Conservation (phyloP, 2,888 invertebrate genomes). For the Ophion slaviceki region DNA sequence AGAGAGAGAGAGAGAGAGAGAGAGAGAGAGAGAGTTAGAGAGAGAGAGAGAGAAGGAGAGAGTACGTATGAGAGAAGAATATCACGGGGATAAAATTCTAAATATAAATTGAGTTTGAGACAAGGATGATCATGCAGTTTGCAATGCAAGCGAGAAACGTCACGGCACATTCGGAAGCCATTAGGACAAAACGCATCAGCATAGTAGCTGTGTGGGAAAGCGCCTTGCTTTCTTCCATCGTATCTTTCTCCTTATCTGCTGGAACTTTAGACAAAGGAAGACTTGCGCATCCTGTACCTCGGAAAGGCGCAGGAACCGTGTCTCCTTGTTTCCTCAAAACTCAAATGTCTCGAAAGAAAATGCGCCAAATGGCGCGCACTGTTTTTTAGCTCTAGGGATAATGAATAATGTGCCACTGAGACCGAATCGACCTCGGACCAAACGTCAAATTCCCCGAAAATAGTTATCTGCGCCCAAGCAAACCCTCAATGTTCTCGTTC, state of each 20-base stretch:
- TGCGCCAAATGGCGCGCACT: background rate
- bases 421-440: background rate
- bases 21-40: too few species aligned
- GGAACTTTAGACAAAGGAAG: background rate
- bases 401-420: background rate
- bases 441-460: too few species aligned
- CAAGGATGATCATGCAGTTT: background rate
- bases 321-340: background rate
- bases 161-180: background rate
- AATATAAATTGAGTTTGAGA: constrained; percentile 52
- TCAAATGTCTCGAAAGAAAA: background rate
- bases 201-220: background rate
- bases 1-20: background rate
- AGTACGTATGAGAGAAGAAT: background rate
- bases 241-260: background rate
- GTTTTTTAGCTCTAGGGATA: background rate
- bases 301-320: background rate
- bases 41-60: too few species aligned
- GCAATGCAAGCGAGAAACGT: background rate
- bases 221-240: background rate
- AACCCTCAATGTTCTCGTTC: background rate
- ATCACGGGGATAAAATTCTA: constrained; percentile 48
- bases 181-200: background rate
- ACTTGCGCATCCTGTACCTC: background rate
- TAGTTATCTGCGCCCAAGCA: too few species aligned